Conservation (phyloP, 2,797 vertebrate genomes). For the Pipistrellus pipistrellus region DNA sequence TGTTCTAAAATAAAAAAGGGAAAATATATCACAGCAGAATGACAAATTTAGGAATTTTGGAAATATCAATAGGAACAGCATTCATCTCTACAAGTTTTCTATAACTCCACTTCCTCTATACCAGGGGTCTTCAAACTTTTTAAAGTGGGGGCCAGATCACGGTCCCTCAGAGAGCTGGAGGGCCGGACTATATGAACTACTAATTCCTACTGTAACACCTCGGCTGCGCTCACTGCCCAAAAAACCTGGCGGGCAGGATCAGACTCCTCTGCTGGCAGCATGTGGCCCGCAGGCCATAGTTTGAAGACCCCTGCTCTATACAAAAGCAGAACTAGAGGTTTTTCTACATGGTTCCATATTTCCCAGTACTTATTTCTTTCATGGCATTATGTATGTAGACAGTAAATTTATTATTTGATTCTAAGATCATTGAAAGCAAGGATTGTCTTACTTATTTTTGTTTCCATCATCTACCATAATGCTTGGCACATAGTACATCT, state of each 20-base stretch:
- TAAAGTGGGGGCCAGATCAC: too few species aligned
- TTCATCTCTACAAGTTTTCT: not conserved
- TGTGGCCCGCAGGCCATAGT: too few species aligned
- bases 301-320: too few species aligned
- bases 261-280: too few species aligned
- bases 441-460: constrained; percentile 28
- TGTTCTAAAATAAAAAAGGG: not conserved
- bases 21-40: not conserved
- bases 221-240: too few species aligned
- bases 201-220: too few species aligned
- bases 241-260: too few species aligned
- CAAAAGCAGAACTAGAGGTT: not conserved
- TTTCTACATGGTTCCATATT: not conserved
- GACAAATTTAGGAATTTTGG: not conserved
- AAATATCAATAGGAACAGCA: not conserved
- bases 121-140: too few species aligned
- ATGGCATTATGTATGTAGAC: not conserved
- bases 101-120: not conserved
- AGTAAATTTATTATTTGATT: not conserved
- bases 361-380: not conserved
- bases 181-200: too few species aligned
- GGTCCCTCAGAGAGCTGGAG: too few species aligned
- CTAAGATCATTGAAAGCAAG: not conserved
- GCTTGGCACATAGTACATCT: not conserved
- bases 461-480: not conserved